Conservation (phyloP, 2,888 invertebrate genomes). For the Drosophila formosana region DNA sequence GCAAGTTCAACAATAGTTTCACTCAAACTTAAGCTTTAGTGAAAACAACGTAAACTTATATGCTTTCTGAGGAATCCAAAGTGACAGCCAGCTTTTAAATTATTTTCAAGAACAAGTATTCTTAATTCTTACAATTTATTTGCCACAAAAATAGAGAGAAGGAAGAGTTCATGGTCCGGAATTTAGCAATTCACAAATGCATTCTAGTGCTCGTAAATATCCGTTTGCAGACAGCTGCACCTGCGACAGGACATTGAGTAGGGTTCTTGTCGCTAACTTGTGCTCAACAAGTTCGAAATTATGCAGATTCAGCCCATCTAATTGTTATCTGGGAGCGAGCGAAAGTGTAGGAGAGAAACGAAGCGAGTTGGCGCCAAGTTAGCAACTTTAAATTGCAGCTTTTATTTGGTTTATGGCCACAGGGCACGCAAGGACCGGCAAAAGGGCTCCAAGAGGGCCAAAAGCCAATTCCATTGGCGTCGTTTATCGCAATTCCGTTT, state of each 20-base stretch:
- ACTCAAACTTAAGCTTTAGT: background rate
- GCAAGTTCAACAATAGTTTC: slow-evolving; percentile 1
- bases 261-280: slow-evolving; percentile 34
- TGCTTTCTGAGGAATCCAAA: background rate
- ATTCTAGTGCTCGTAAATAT: slow-evolving; percentile 47
- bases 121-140: background rate
- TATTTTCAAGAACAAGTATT: background rate
- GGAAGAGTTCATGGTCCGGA: background rate
- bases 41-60: background rate
- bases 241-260: slow-evolving; percentile 14
- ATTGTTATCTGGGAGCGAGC: slow-evolving; percentile 47
- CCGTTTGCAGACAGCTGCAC: slow-evolving; percentile 12
- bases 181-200: slow-evolving; percentile 53
- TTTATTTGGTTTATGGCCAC: slow-evolving; percentile 47
- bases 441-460: slow-evolving; percentile 13
- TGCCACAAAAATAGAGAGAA: background rate
- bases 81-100: background rate
- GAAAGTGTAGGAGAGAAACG: background rate
- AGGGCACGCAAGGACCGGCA: slow-evolving; percentile 44
- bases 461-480: slow-evolving; percentile 35
- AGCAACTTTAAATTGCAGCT: slow-evolving; percentile 42
- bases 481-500: slow-evolving; percentile 44
- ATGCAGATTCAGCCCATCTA: slow-evolving; percentile 44
- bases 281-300: slow-evolving; percentile 61
- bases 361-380: slow-evolving; percentile 18